A percentile compares a stretch with the other conserved stretches of the same genome.
phyloP scores from a whole-genome alignment of 1,140 invertebrate species.

The Orchestia grillus region DNA sequence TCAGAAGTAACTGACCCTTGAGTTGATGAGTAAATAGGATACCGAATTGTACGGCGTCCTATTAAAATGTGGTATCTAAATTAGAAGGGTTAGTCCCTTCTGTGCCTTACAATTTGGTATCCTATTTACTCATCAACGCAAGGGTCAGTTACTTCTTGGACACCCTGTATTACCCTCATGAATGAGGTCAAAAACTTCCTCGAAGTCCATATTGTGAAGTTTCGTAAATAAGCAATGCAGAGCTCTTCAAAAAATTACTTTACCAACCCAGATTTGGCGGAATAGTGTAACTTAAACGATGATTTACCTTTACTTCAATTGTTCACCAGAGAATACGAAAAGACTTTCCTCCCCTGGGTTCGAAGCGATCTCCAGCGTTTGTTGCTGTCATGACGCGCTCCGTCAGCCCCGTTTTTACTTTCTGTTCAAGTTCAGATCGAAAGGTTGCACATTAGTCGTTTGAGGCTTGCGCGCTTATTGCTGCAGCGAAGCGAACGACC shows the following conservation, averaged over 20 bases:
- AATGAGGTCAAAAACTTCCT: too few species aligned
- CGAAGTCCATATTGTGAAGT: too few species aligned
- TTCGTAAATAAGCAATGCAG: too few species aligned
- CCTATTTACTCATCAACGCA: too few species aligned
- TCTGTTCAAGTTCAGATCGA: background rate
- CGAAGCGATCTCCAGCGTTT: background rate
- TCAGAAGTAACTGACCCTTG: too few species aligned
- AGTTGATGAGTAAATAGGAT: too few species aligned
- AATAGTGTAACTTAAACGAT: background rate
- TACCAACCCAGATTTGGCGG: background rate
- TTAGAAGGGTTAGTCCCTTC: too few species aligned
- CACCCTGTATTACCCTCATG: too few species aligned
- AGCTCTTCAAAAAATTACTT: background rate
- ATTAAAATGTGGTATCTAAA: too few species aligned
- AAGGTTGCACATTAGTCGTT: background rate
- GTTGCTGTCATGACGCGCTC: background rate
- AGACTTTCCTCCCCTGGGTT: background rate
- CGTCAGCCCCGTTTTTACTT: background rate
- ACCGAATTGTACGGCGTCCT: too few species aligned
- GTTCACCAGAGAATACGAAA: background rate
- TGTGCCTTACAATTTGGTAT: too few species aligned
- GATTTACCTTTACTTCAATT: background rate
- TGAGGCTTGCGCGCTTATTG: background rate
- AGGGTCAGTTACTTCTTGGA: too few species aligned
- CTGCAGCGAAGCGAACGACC: background rate